A percentile compares a stretch with the other conserved stretches of the same genome.
These are phyloP conservation scores for Drosophila punjabiensis DNA, from an alignment of 1,140 invertebrate species.

Conservation along the genomic window DNA sequence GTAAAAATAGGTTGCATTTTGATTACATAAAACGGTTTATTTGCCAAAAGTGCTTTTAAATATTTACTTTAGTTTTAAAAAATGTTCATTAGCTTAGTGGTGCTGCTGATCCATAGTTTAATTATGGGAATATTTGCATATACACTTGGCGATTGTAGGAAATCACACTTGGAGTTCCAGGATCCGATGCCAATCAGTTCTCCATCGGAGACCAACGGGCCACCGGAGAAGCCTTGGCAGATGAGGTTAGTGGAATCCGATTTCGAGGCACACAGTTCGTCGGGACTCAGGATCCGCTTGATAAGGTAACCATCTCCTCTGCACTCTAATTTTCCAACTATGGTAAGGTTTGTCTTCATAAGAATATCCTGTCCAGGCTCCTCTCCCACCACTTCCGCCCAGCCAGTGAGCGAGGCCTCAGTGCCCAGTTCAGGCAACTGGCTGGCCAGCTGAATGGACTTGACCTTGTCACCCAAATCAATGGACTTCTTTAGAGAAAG, in stretches of 20 bases:
- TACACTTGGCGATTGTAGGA: slow-evolving; percentile 9
- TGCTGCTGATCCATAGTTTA: slow-evolving; percentile 25
- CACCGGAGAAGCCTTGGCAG: slow-evolving; percentile 22
- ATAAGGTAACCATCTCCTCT: background rate
- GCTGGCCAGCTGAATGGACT: slow-evolving; percentile 2
- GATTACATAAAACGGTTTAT: background rate
- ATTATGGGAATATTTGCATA: slow-evolving; percentile 22
- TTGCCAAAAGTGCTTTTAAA: background rate
- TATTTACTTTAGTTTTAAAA: background rate
- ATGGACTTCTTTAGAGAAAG: slow-evolving; percentile 3
- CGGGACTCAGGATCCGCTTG: background rate
- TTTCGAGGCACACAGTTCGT: slow-evolving; percentile 20
- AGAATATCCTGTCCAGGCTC: background rate
- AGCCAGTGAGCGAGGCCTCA: slow-evolving; percentile 24
- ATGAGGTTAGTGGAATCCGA: background rate
- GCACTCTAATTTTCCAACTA: background rate
- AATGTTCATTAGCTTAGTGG: background rate
- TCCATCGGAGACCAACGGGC: slow-evolving; percentile 22
- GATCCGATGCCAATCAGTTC: slow-evolving; percentile 39
- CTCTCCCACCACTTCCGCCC: slow-evolving; percentile 1
- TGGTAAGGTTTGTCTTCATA: background rate
- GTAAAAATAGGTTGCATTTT: background rate
- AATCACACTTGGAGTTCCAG: slow-evolving; percentile 15
- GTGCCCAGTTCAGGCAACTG: background rate
- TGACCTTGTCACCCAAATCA: background rate